phyloP scores from a whole-genome alignment of 2,888 invertebrate species.

The Schizaphis graminum region DNA sequence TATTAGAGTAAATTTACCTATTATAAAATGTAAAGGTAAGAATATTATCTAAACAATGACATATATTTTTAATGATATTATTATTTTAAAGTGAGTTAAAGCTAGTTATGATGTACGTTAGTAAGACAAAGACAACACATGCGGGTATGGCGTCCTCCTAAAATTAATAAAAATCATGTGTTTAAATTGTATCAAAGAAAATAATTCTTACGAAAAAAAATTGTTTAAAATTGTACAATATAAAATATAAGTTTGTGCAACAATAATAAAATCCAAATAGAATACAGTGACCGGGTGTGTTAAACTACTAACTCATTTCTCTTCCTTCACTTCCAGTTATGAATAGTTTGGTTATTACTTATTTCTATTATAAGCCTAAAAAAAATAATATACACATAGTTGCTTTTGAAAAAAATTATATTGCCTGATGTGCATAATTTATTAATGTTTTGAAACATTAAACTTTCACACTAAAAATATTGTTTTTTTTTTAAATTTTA shows the following conservation, averaged over 20 bases:
- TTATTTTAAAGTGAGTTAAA: no score
- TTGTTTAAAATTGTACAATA: neutral
- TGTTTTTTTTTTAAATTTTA: neutral
- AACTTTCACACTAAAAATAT: neutral
- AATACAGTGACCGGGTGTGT: neutral
- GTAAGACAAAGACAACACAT: no score
- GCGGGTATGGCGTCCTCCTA: no score
- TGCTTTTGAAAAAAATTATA: neutral
- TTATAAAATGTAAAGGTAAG: no score
- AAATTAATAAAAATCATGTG: neutral
- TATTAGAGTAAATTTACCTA: no score
- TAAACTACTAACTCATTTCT: neutral
- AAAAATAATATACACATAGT: neutral
- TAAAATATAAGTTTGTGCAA: neutral
- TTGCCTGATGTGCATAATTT: neutral
- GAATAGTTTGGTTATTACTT: neutral
- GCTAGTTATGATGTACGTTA: no score
- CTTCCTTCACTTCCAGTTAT: neutral
- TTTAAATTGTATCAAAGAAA: neutral
- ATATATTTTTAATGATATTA: no score
- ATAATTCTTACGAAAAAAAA: neutral
- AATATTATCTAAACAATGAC: no score
- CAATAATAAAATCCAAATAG: neutral
- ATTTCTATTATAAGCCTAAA: neutral
- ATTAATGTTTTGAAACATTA: neutral